Base-by-base conservation (phyloP, 2,113 vertebrate species). In the Vanacampus margaritifer region DNA sequence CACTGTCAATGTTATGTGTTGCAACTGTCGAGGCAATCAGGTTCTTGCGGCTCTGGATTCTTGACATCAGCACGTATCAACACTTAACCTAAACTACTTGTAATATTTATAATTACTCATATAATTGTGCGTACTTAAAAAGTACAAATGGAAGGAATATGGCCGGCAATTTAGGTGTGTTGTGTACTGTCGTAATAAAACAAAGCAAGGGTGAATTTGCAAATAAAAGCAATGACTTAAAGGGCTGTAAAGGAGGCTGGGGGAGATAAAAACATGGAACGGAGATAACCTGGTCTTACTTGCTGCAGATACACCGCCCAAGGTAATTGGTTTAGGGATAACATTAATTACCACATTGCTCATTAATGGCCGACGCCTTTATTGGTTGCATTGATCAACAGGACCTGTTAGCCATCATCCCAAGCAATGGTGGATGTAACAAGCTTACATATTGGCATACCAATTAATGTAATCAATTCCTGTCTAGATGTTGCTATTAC, bases 401-500 rank as follows among this genome's bases (percentile, higher is more conserved):
- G 83, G 93, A 95, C 94, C 96, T 95, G 95, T 97, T 97, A 96
- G 95, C 91, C 88, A 91, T 95, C 93, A 93, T 94, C 92, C 95
- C 94, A 94, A 95, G 95, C 95, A 96, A 98, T 97, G 94, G 95
- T 90, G 93, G 96, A 96, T 95, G 92, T 97, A 98, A 98, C 95
- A 96, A 97, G 95, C 94, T 95, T 94, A 94, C 94, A 95, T 98
- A 99, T 99, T 95, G 96, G 96, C 97, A 98, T 97, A 97, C 94
- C 97, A 98, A 99, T 99, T 98, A 98, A 98, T 96, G 93, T 87
- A 95, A 98, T 98, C 96, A 98, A 99, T 98, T 96, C 90, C 93
- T 94, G 93, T 94, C 96, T 92, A 93, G 94, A 91, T 91, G 94
- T 94, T 96, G 94, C 95, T 93, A 93, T 92, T 94, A 76, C 78